phyloP scores from a whole-genome alignment of 1,140 invertebrate species.

The Plectrocnemia conspersa region DNA sequence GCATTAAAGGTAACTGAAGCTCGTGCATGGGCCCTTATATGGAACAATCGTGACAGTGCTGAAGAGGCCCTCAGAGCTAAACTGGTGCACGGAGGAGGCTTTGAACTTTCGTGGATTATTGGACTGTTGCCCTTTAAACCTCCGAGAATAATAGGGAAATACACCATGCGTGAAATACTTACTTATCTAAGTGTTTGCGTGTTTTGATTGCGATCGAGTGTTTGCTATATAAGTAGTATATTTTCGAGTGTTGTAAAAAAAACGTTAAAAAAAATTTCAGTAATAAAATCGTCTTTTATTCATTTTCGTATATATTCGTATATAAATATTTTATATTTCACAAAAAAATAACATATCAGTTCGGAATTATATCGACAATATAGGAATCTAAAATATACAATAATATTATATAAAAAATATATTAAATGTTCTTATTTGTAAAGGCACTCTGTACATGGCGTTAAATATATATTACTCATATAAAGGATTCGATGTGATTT shows the following conservation, averaged over 20 bases:
- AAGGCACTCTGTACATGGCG: constrained; percentile 37
- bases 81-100: constrained; percentile 29
- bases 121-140: constrained; percentile 28
- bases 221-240: no score
- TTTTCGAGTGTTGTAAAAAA: no score
- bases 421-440: constrained; percentile 36
- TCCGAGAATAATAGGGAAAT: constrained; percentile 15
- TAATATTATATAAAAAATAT: constrained; percentile 36
- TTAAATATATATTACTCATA: constrained; percentile 18
- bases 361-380: no score
- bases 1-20: constrained; percentile 21
- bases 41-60: constrained; percentile 27
- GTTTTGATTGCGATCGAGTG: no score
- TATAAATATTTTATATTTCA: no score
- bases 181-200: no score
- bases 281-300: no score
- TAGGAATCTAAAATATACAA: constrained; percentile 32
- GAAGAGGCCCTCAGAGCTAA: constrained; percentile 21
- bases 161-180: no score
- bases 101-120: constrained; percentile 34
- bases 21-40: constrained; percentile 31
- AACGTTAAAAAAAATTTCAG: no score
- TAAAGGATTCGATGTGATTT: constrained; percentile 4
- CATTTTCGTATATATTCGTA: no score
- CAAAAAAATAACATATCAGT: no score